A percentile compares a stretch with the other conserved stretches of the same genome.
Conservation (phyloP, 2,113 vertebrate species). For the Isurus oxyrinchus region DNA sequence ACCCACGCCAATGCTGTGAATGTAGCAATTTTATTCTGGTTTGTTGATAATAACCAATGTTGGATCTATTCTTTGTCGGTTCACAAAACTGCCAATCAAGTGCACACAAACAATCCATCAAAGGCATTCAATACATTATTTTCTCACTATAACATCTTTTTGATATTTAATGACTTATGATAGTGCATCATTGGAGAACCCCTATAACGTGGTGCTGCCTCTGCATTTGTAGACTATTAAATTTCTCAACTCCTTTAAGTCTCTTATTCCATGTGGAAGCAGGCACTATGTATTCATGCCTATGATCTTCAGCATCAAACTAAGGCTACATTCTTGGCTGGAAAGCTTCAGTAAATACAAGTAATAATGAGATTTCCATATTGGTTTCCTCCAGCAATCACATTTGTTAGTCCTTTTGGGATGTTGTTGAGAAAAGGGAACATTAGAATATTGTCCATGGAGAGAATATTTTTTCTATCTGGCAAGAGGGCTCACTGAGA, state of each 20-base stretch:
- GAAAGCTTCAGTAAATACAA: not conserved
- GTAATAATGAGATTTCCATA: not conserved
- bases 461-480: not conserved
- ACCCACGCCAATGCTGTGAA: not conserved
- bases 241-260: not conserved
- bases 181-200: not conserved
- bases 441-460: not conserved
- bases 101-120: not conserved
- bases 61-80: not conserved
- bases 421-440: not conserved
- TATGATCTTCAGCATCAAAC: not conserved
- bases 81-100: constrained; percentile 10
- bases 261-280: not conserved
- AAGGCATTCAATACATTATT: constrained; percentile 9
- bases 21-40: not conserved
- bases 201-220: not conserved
- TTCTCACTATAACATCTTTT: not conserved
- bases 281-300: not conserved
- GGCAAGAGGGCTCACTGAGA: not conserved
- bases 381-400: not conserved
- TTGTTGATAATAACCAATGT: not conserved
- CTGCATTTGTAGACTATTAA: not conserved
- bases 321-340: not conserved
- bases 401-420: not conserved
- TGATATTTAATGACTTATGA: constrained; percentile 20